Conservation (phyloP, 2,797 vertebrate species). For the Chiloscyllium punctatum region DNA sequence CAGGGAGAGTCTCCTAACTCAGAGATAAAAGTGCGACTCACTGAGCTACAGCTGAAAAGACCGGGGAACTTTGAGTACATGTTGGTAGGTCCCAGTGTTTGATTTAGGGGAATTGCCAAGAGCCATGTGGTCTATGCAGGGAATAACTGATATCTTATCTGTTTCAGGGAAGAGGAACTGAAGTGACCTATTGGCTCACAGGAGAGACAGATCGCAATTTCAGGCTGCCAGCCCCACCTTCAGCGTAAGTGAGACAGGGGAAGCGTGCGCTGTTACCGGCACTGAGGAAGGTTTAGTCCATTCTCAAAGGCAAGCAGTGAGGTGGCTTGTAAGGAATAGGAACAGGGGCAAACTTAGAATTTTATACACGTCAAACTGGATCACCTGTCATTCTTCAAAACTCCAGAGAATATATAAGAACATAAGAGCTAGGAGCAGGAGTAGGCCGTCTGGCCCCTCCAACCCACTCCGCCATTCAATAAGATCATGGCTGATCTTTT, state of each 20-base stretch:
- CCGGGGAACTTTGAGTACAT: background rate
- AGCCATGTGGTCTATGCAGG: background rate
- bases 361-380: no score
- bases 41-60: background rate
- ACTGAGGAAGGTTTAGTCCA: background rate
- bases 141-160: background rate
- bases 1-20: background rate
- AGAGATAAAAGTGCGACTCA: background rate
- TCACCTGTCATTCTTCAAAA: no score
- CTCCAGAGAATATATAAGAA: no score
- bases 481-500: no score
- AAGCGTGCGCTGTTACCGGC: background rate
- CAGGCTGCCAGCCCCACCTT: slow-evolving; percentile 77
- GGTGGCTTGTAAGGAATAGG: no score
- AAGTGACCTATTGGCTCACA: slow-evolving; percentile 89
- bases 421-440: no score
- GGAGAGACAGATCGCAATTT: slow-evolving; percentile 73
- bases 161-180: slow-evolving; percentile 82
- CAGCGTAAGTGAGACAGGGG: slow-evolving; percentile 70
- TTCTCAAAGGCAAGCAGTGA: no score
- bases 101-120: background rate
- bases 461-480: no score
- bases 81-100: no score
- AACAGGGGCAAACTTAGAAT: no score
- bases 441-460: no score